phyloP scores from a whole-genome alignment of 2,113 vertebrate genomes.

The Poecile atricapillus region DNA sequence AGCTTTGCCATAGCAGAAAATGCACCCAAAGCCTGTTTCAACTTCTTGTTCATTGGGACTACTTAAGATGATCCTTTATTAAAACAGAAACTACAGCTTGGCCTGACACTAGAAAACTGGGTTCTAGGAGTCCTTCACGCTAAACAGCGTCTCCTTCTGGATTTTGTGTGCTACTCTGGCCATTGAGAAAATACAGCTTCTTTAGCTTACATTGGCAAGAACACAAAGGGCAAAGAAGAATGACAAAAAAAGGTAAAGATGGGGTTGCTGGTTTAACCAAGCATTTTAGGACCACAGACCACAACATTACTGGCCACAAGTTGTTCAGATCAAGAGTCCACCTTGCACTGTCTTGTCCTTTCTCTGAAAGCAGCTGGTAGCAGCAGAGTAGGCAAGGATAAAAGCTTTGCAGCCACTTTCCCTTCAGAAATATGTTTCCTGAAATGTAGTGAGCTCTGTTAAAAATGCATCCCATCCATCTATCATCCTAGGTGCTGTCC shows the following conservation, averaged over 20 bases:
- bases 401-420: constrained; percentile 23
- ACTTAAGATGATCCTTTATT: not conserved
- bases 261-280: not conserved
- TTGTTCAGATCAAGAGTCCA: not conserved
- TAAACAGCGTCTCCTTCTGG: not conserved
- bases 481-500: constrained; percentile 59
- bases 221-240: not conserved
- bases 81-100: not conserved
- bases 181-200: not conserved
- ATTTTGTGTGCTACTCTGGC: not conserved
- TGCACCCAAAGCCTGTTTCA: not conserved
- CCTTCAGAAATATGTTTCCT: constrained; percentile 49
- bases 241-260: not conserved
- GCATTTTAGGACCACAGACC: not conserved
- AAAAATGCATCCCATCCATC: constrained; percentile 68
- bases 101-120: not conserved
- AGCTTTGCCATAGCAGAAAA: not conserved
- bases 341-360: not conserved
- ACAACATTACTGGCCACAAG: not conserved
- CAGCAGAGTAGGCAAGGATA: not conserved
- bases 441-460: constrained; percentile 59
- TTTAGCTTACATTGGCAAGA: not conserved
- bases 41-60: not conserved
- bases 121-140: not conserved
- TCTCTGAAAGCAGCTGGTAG: not conserved